Percentiles rank a stretch among this genome's conserved stretches.
These are phyloP conservation scores for Rhinopithecus roxellana DNA, from an alignment of 2,113 vertebrate species.

Conservation along the genomic window DNA sequence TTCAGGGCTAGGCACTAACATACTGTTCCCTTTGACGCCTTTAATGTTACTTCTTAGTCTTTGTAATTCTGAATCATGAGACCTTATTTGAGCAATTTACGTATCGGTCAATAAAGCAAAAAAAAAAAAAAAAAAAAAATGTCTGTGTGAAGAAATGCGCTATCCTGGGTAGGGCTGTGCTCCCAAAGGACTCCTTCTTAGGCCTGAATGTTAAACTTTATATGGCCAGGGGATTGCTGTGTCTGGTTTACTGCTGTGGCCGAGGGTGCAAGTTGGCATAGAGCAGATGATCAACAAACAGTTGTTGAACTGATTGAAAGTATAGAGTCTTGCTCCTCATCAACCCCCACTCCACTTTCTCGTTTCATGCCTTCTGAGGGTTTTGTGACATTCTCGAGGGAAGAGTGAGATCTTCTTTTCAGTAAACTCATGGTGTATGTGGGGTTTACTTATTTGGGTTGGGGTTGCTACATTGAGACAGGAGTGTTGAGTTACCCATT, in stretches of 20 bases:
- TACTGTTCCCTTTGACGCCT: rapidly evolving
- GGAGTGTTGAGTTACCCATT: not conserved
- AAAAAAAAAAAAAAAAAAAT: rapidly evolving
- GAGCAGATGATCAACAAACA: not conserved
- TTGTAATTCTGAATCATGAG: not conserved
- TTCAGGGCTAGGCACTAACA: not conserved
- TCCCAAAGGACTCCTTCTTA: too few species aligned
- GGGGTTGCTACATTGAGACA: too few species aligned
- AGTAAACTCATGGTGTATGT: not conserved
- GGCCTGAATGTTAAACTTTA: not conserved
- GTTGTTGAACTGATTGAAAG: not conserved
- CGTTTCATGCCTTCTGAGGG: rapidly evolving
- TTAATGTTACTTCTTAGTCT: not conserved
- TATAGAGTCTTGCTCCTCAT: too few species aligned
- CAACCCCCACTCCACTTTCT: not conserved
- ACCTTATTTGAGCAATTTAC: not conserved
- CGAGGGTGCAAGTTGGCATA: rapidly evolving
- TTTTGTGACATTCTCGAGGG: not conserved
- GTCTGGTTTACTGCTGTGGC: not conserved
- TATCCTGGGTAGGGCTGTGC: rapidly evolving
- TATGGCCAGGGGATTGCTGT: not conserved
- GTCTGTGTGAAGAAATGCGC: rapidly evolving
- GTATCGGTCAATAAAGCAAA: not conserved
- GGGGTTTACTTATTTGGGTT: too few species aligned
- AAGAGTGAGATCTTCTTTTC: not conserved